Evolutionary conservation across 2,797 vertebrate genomes (phyloP), one percentile per base, ranked within the genome.

Genomic region (Phoebastria nigripes): DNA sequence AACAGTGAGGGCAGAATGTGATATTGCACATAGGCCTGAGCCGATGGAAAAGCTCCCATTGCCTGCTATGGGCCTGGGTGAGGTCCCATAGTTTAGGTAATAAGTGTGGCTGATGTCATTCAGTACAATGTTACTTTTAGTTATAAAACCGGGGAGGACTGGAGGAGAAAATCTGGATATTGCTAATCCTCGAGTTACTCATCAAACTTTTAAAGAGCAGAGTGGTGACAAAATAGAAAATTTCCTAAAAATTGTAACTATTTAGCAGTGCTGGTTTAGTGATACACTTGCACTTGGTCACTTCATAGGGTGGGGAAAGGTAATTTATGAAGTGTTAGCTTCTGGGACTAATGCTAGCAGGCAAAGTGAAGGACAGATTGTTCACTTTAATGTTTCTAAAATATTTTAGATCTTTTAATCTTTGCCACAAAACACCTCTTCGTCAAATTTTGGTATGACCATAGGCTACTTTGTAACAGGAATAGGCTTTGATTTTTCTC

Each of bases 211-310:
- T 54, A 44, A 85, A 94, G 71, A 89, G 81, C 81, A 35, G 37
- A 46, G 25, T 86, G 72, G 42, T 74, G 52, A 70, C 24, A 52
- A 71, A 55, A 22, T 2, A 71, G 21, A 67, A 44, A 29, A 67
- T 14, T 73, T 85, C 74, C 49, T 89, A 14, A 69, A 65, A 89
- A 8, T 20, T 46, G 9, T 47, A 59, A 66, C 71, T 83, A 44
- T 47, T 47, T 85, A 54, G 76, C 83, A 72, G 72, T 37, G 72
- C 69, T 95, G 37, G 73, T 59, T 29, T 86, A 85, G 54, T 0
- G 11, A 88, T 85, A 84, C 49, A 25, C 44, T 94, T 93, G 90
- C 84, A 87, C 95, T 91, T 71, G 92, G 86, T 87, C 66, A 69
- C 96, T 96, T 93, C 89, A 56, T 46, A 21, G 65, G 42, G 52